phyloP scores from a whole-genome alignment of 1,140 invertebrate genomes.

The Drosophila guanche region DNA sequence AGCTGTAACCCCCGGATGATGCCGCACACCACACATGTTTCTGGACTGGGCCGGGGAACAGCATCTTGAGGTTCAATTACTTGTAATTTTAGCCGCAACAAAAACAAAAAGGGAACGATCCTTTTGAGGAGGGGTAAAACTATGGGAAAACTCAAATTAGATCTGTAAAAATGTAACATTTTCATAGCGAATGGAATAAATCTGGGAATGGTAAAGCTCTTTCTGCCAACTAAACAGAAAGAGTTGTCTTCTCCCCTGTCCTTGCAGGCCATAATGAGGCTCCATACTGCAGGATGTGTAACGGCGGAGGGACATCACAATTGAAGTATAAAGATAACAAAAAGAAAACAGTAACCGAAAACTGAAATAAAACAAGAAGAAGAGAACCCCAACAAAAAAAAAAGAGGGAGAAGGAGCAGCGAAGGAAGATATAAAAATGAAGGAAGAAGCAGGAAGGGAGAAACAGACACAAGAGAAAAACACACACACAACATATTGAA shows the following conservation, averaged over 20 bases:
- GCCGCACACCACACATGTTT: conserved; percentile 46
- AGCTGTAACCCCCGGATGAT: conserved; percentile 43
- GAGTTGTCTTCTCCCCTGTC: no score
- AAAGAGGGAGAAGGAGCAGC: neutral
- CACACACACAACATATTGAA: neutral
- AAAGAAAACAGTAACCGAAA: neutral
- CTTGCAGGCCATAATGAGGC: no score
- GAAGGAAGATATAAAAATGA: neutral
- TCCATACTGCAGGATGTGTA: no score
- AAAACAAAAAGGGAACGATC: conserved; percentile 45
- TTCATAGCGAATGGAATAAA: no score
- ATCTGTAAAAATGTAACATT: neutral
- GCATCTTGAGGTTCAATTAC: conserved; percentile 73
- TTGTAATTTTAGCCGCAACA: conserved; percentile 78
- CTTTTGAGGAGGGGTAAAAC: conserved; percentile 1
- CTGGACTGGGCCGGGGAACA: conserved; percentile 9
- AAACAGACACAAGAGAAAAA: neutral
- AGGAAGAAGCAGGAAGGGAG: neutral
- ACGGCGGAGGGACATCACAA: neutral
- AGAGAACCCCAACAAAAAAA: conserved; percentile 5
- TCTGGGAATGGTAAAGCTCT: no score
- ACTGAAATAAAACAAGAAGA: neutral
- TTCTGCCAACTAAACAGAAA: no score
- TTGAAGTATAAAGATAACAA: neutral
- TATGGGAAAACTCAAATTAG: neutral